Evolutionary conservation across 1,140 invertebrate species (phyloP).

Genomic region (Nasonia vitripennis): DNA sequence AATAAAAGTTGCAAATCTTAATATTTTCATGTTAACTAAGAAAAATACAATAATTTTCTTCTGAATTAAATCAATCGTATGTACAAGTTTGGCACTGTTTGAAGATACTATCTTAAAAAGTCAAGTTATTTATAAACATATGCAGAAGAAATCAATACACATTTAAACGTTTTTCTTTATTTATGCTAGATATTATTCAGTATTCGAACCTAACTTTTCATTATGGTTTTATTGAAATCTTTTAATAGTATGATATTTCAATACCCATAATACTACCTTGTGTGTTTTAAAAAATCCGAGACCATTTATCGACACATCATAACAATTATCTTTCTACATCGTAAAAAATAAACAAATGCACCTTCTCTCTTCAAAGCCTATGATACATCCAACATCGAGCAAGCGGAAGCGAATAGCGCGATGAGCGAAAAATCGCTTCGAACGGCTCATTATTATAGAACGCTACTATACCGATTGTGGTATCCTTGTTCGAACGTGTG

Average conservation of each 20-base stretch:
- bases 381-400: slow-evolving; percentile 31
- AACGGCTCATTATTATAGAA: slow-evolving; percentile 38
- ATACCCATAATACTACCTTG: slow-evolving; percentile 5
- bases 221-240: neutral
- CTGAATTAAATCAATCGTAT: neutral
- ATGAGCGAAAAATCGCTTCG: slow-evolving; percentile 40
- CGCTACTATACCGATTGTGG: slow-evolving; percentile 39
- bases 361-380: neutral
- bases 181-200: neutral
- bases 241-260: neutral
- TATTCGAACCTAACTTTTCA: neutral
- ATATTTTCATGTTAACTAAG: neutral
- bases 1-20: neutral
- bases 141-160: neutral
- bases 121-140: neutral
- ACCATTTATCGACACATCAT: slow-evolving; percentile 14
- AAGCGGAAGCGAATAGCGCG: slow-evolving; percentile 36
- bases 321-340: slow-evolving; percentile 36
- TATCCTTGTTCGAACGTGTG: slow-evolving; percentile 46
- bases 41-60: neutral
- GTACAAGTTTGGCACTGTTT: slow-evolving; percentile 9
- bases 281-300: slow-evolving; percentile 22
- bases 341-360: slow-evolving; percentile 27
- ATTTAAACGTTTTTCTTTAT: neutral
- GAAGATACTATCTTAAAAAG: neutral